Conservation (phyloP, 2,888 invertebrate genomes). For the Cyclophora albipunctata region DNA sequence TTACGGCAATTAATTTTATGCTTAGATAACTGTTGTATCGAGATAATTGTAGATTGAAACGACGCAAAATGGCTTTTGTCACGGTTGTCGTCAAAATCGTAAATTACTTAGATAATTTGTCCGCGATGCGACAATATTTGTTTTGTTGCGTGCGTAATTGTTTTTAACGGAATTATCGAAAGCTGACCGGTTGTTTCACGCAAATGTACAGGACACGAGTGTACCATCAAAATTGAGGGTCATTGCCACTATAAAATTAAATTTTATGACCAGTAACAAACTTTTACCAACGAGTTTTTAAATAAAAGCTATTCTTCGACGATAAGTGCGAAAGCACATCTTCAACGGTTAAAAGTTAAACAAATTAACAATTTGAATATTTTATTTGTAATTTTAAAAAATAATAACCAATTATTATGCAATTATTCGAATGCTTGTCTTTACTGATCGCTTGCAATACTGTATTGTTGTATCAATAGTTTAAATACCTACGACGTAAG, state of each 20-base stretch:
- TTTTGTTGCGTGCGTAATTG: slow-evolving; percentile 19
- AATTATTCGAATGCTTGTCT: too few species aligned
- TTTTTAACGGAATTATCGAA: slow-evolving; percentile 22
- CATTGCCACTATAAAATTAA: slow-evolving; percentile 16
- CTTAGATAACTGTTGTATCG: slow-evolving; percentile 20
- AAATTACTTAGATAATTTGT: slow-evolving; percentile 23
- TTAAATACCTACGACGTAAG: too few species aligned
- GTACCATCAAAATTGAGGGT: slow-evolving; percentile 17
- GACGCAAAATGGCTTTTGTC: slow-evolving; percentile 21
- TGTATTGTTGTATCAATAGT: too few species aligned
- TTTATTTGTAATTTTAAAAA: too few species aligned
- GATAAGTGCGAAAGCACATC: too few species aligned
- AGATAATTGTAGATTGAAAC: slow-evolving; percentile 20
- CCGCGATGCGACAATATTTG: slow-evolving; percentile 20
- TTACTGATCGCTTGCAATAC: too few species aligned
- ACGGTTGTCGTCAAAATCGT: slow-evolving; percentile 25
- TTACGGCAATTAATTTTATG: slow-evolving; percentile 19
- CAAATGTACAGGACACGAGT: slow-evolving; percentile 13
- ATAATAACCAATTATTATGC: too few species aligned
- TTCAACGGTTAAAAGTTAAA: too few species aligned
- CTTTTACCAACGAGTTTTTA: too few species aligned
- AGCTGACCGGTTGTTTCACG: slow-evolving; percentile 26
- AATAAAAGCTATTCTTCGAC: not conserved
- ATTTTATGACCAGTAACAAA: not conserved
- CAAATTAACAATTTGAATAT: too few species aligned